Percentiles rank a stretch among this genome's conserved stretches.
Evolutionary conservation across 2,888 invertebrate genomes (phyloP).

Genomic region (Chloroclystis v-ata): DNA sequence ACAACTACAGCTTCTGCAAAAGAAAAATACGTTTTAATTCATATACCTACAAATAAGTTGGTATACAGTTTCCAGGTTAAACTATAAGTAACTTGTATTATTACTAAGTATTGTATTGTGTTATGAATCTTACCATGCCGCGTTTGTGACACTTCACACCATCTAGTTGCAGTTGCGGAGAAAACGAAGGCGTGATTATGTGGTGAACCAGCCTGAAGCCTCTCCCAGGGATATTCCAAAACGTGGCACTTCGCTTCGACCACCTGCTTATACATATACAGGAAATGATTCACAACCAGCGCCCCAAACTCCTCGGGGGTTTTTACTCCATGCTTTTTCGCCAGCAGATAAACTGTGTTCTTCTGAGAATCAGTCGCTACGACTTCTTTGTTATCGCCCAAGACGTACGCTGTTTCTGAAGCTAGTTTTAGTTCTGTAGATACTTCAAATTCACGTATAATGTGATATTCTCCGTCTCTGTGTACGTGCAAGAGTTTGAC

Average conservation of each 20-base stretch:
- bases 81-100: too few relatives aligned
- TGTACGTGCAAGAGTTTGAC: slow-evolving; percentile 85
- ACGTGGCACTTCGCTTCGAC: slow-evolving; percentile 83
- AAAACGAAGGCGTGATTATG: slow-evolving; percentile 89
- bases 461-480: slow-evolving; percentile 81
- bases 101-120: too few relatives aligned
- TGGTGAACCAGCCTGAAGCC: slow-evolving; percentile 73
- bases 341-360: slow-evolving; percentile 87
- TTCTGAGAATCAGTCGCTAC: slow-evolving; percentile 91
- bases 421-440: slow-evolving; percentile 83
- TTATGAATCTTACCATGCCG: slow-evolving; percentile 78
- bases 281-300: slow-evolving; percentile 84
- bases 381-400: slow-evolving; percentile 87
- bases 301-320: slow-evolving; percentile 88
- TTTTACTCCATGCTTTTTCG: slow-evolving; percentile 86
- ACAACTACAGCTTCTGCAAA: slow-evolving; percentile 75
- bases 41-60: too few relatives aligned
- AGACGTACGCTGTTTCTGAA: slow-evolving; percentile 83
- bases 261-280: slow-evolving; percentile 86
- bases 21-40: too few relatives aligned
- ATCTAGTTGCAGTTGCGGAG: slow-evolving; percentile 81
- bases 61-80: too few relatives aligned
- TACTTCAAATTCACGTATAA: slow-evolving; percentile 85
- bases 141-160: slow-evolving; percentile 82
- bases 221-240: slow-evolving; percentile 87